A percentile compares a stretch with the other conserved stretches of the same genome.
These are phyloP conservation scores for Diplolepis rosae DNA, from an alignment of 2,888 invertebrate genomes.

Conservation along the genomic window DNA sequence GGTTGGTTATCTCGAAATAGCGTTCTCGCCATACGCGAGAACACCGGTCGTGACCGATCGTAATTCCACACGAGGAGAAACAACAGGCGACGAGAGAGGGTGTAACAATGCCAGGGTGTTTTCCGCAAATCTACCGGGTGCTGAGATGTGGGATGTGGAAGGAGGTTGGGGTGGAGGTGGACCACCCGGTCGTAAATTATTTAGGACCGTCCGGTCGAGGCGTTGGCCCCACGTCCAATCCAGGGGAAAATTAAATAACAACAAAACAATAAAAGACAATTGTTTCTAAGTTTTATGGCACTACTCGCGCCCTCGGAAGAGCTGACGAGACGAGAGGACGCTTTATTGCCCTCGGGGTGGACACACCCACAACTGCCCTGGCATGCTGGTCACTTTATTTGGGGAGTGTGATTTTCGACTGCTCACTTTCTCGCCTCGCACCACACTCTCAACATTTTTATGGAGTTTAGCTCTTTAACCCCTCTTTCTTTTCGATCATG, in stretches of 20 bases:
- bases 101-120: conserved; percentile 25
- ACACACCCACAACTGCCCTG: conserved; percentile 32
- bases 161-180: conserved; percentile 23
- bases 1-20: conserved; percentile 21
- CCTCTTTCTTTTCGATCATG: not conserved
- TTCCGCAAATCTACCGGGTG: conserved; percentile 56
- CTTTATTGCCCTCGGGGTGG: conserved; percentile 57
- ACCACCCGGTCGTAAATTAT: conserved; percentile 67
- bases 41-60: conserved; percentile 31
- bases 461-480: conserved; percentile 12
- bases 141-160: conserved; percentile 30
- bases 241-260: conserved; percentile 73
- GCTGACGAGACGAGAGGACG: conserved; percentile 57
- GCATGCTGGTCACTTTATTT: conserved; percentile 55
- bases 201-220: conserved; percentile 60
- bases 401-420: conserved; percentile 57
- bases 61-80: conserved; percentile 39
- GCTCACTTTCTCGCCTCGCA: conserved; percentile 45
- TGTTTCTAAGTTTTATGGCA: conserved; percentile 73
- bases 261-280: conserved; percentile 74
- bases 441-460: not conserved
- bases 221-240: conserved; percentile 46
- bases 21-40: conserved; percentile 9
- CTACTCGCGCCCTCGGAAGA: conserved; percentile 55
- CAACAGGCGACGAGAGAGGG: conserved; percentile 26